Conservation (phyloP, 2,797 vertebrate species). For the Mycteria americana region DNA sequence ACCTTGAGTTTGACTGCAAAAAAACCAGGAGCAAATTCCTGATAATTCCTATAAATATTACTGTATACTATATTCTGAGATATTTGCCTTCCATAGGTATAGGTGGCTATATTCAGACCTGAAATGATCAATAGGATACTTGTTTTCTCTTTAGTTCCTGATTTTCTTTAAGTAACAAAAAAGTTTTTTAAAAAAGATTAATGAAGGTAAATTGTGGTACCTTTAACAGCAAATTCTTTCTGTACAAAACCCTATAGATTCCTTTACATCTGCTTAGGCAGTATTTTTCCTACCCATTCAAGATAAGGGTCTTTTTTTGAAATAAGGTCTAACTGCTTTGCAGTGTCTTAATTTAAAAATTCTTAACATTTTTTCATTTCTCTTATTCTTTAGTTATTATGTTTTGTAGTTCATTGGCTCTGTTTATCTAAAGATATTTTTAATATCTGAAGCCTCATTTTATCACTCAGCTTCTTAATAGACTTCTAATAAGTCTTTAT, state of each 20-base stretch:
- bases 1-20: not conserved
- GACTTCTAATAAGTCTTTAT: not conserved
- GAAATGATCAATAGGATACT: not conserved
- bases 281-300: not conserved
- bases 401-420: not conserved
- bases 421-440: not conserved
- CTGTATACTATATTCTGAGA: not conserved
- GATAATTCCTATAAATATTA: not conserved
- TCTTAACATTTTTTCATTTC: not conserved
- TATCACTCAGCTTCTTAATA: not conserved
- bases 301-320: not conserved
- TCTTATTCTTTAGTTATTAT: not conserved
- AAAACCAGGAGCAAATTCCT: not conserved
- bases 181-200: accelerated
- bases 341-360: not conserved
- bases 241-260: not conserved
- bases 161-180: not conserved
- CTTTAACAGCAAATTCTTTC: not conserved
- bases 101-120: not conserved
- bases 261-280: not conserved
- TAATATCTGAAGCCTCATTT: not conserved
- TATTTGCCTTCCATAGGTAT: not conserved
- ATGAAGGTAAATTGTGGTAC: not conserved
- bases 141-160: not conserved
- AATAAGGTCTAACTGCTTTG: not conserved